A percentile compares a stretch with the other conserved stretches of the same genome.
Evolutionary conservation across 2,797 vertebrate species (phyloP).

Genomic region (Platyrinchus mystaceus): DNA sequence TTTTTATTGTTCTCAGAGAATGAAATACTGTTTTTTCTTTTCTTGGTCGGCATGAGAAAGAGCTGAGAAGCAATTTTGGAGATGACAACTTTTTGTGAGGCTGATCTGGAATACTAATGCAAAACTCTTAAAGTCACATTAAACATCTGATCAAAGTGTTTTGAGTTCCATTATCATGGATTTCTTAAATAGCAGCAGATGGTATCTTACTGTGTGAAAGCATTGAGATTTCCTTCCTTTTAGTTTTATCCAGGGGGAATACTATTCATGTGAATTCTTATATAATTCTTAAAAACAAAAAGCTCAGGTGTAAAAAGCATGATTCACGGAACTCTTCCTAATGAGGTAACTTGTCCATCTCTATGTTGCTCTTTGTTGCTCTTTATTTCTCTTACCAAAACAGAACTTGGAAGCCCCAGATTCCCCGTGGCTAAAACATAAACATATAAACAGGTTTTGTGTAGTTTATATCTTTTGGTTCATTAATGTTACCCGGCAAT

Average conservation of each 20-base stretch:
- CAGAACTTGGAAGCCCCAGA: background rate
- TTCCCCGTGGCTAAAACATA: background rate
- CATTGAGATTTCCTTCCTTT: background rate
- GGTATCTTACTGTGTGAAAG: slow-evolving; percentile 31
- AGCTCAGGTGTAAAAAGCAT: background rate
- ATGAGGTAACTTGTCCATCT: background rate
- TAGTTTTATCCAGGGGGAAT: background rate
- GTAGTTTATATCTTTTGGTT: background rate
- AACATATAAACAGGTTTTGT: background rate
- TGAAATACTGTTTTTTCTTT: slow-evolving; percentile 17
- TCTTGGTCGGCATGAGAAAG: background rate
- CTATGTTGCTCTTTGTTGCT: background rate
- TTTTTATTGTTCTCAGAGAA: slow-evolving; percentile 11
- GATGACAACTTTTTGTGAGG: background rate
- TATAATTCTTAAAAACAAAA: background rate
- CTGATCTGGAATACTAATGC: slow-evolving; percentile 34
- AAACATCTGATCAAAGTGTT: slow-evolving; percentile 51
- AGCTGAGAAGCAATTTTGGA: background rate
- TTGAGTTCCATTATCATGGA: slow-evolving; percentile 14
- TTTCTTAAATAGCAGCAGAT: slow-evolving; percentile 58
- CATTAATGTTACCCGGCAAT: background rate
- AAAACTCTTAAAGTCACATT: slow-evolving; percentile 32
- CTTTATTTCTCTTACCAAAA: background rate
- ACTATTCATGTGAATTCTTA: background rate
- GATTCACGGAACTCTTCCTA: background rate